A percentile compares a stretch with the other conserved stretches of the same genome.
phyloP scores from a whole-genome alignment of 1,140 invertebrate genomes.

The Drosophila saltans region DNA sequence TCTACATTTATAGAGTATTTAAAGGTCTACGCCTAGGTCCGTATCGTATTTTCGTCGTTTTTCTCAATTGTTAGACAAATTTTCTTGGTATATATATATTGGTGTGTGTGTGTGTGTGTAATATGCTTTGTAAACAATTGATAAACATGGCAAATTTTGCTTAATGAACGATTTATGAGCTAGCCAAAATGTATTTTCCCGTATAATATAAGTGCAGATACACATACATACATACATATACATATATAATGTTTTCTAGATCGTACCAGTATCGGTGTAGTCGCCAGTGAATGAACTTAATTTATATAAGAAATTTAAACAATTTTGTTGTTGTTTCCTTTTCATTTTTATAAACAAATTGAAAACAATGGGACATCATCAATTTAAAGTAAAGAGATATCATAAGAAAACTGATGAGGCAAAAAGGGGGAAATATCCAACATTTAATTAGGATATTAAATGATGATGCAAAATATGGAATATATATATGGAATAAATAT shows the following conservation, averaged over 20 bases:
- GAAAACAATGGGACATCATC: slow-evolving; percentile 2
- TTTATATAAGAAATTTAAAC: slow-evolving; percentile 4
- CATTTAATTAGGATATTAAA: no score
- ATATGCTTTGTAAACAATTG: slow-evolving; percentile 21
- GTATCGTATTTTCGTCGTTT: no score
- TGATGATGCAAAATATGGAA: no score
- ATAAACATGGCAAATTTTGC: slow-evolving; percentile 43
- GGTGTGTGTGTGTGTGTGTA: neutral
- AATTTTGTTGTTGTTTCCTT: neutral
- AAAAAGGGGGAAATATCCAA: neutral
- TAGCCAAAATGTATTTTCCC: slow-evolving; percentile 30
- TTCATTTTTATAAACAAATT: neutral
- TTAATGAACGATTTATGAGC: slow-evolving; percentile 46
- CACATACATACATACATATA: neutral
- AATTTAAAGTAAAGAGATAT: neutral
- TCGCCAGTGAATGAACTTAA: neutral
- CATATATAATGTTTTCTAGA: slow-evolving; percentile 2
- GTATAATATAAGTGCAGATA: neutral
- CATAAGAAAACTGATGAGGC: neutral
- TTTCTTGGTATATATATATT: neutral
- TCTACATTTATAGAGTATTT: neutral
- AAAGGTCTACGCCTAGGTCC: neutral
- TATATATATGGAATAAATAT: no score
- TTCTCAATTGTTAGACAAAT: neutral
- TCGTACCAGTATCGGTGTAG: neutral